Percentiles rank a stretch among this genome's conserved stretches.
Conservation (phyloP, 2,113 vertebrate species). For the Daubentonia madagascariensis region DNA sequence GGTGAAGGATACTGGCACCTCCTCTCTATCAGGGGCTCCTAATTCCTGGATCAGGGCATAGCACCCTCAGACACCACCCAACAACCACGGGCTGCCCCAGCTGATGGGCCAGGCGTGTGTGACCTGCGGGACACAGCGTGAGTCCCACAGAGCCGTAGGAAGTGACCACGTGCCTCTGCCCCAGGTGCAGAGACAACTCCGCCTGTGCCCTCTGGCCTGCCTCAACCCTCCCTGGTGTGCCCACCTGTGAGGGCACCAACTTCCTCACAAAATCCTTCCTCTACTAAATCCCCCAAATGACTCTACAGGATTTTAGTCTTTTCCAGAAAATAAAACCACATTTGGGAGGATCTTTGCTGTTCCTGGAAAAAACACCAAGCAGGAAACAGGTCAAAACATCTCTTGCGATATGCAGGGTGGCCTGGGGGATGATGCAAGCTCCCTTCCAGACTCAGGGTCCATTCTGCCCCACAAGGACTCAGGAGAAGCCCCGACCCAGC, state of each 20-base stretch:
- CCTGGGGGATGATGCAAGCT: background rate
- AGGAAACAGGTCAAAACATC: background rate
- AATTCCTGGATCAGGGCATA: background rate
- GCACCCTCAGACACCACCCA: background rate
- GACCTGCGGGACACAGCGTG: background rate
- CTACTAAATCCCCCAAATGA: background rate
- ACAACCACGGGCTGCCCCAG: background rate
- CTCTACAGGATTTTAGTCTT: background rate
- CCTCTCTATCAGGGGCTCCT: background rate
- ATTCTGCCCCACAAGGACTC: background rate
- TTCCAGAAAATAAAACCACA: background rate
- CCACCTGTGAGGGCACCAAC: background rate
- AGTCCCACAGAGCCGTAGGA: accelerated
- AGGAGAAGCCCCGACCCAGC: background rate
- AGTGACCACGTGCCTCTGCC: background rate
- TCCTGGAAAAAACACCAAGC: background rate
- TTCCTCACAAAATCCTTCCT: background rate
- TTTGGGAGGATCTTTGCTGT: background rate
- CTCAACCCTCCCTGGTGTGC: background rate
- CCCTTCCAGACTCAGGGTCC: background rate
- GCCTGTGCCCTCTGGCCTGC: too few relatives aligned
- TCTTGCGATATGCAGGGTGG: background rate
- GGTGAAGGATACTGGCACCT: background rate
- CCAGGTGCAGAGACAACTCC: background rate
- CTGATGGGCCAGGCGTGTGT: too few relatives aligned